Evolutionary conservation across 2,888 invertebrate genomes (phyloP).

Genomic region (Mythimna lalbum): DNA sequence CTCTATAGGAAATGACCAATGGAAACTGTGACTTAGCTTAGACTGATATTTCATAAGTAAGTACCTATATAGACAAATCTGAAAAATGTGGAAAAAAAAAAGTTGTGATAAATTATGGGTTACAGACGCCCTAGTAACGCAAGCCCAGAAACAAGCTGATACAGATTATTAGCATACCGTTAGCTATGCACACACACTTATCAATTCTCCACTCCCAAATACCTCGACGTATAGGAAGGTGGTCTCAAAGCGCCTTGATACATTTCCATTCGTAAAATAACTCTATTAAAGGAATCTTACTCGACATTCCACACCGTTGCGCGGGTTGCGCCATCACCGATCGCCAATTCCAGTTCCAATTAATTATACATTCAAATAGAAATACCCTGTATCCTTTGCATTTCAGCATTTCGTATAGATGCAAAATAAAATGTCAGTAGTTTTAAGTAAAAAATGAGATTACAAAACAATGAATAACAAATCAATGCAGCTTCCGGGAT

Average conservation of each 20-base stretch:
- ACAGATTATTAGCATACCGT: not conserved
- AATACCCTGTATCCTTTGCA: constrained; percentile 49
- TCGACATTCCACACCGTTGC: constrained; percentile 48
- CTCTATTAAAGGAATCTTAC: constrained; percentile 42
- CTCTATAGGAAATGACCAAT: no score
- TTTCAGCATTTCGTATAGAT: constrained; percentile 43
- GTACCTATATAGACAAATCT: no score
- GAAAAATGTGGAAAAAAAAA: no score
- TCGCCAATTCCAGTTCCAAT: constrained; percentile 45
- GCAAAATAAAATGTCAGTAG: constrained; percentile 25
- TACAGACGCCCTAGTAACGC: not conserved
- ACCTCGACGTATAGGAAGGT: not conserved
- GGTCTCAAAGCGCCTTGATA: constrained; percentile 4
- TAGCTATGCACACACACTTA: not conserved
- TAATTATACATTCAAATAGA: constrained; percentile 59
- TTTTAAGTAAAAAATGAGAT: constrained; percentile 53
- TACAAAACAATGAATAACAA: constrained; percentile 72
- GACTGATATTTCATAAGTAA: no score
- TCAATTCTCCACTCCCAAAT: constrained; percentile 17
- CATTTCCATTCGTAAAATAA: constrained; percentile 28
- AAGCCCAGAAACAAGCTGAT: not conserved
- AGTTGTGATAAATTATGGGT: no score
- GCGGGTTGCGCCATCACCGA: constrained; percentile 40
- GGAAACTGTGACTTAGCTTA: no score
- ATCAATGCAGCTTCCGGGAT: constrained; percentile 74